A percentile compares a stretch with the other conserved stretches of the same genome.
Conservation (phyloP, 2,797 vertebrate species). For the Sebastes matsubarae region DNA sequence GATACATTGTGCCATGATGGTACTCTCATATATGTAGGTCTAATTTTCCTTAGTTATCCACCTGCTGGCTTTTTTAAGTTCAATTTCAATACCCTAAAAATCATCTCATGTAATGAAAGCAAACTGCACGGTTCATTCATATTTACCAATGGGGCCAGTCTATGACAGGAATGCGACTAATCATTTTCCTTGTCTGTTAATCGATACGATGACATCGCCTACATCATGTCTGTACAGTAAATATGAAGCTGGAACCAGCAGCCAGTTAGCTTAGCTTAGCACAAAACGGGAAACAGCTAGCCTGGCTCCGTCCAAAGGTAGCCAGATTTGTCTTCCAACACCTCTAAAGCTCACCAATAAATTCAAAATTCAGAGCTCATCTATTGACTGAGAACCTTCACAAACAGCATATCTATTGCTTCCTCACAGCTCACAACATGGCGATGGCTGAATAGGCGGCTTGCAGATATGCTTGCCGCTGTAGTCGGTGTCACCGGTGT, state of each 20-base stretch:
- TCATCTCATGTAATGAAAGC: neutral
- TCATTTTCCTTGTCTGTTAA: neutral
- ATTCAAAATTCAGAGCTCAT: too few species aligned
- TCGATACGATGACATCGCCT: neutral
- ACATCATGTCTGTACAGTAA: neutral
- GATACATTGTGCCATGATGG: neutral
- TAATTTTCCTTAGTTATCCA: too few species aligned
- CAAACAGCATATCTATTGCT: too few species aligned
- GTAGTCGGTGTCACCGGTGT: too few species aligned
- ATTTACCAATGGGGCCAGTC: neutral
- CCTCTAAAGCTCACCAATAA: neutral
- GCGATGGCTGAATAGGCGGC: too few species aligned
- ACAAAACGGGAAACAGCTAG: neutral
- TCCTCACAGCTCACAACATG: too few species aligned
- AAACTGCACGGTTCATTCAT: neutral
- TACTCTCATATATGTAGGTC: neutral
- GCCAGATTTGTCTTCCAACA: neutral
- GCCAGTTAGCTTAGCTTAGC: neutral
- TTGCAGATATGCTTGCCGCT: too few species aligned
- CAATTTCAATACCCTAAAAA: neutral
- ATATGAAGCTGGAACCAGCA: neutral
- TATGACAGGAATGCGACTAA: too few species aligned
- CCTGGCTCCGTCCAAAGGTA: neutral
- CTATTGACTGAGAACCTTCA: too few species aligned
- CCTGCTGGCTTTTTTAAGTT: neutral